Percentiles rank a stretch among this genome's conserved stretches.
Evolutionary conservation across 2,797 vertebrate genomes (phyloP).

Genomic region (Oreonectes daqikongensis): DNA sequence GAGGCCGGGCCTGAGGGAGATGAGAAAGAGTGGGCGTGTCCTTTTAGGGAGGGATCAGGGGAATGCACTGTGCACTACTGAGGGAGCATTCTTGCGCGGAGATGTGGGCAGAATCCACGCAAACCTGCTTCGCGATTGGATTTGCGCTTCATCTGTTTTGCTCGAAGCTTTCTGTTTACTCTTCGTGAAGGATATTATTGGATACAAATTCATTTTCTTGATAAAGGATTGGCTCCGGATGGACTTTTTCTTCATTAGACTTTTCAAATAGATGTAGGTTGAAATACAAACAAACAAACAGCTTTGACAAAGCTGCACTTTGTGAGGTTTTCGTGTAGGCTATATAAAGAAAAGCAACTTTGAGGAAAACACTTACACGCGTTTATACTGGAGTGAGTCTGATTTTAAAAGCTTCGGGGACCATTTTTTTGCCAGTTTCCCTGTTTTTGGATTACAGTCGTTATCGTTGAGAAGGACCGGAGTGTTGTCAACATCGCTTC

Average conservation of each 20-base stretch:
- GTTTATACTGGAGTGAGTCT: slow-evolving; percentile 10
- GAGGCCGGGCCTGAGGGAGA: slow-evolving; percentile 64
- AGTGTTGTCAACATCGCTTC: neutral
- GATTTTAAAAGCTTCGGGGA: slow-evolving; percentile 15
- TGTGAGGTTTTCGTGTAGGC: slow-evolving; percentile 13
- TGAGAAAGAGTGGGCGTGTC: slow-evolving; percentile 43
- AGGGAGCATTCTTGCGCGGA: slow-evolving; percentile 46
- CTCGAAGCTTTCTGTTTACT: neutral
- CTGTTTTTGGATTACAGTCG: slow-evolving; percentile 49
- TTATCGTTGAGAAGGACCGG: neutral
- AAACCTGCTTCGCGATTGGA: slow-evolving; percentile 24
- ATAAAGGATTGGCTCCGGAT: slow-evolving; percentile 25
- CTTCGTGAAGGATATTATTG: slow-evolving; percentile 39
- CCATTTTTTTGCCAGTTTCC: slow-evolving; percentile 13
- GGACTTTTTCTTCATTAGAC: neutral
- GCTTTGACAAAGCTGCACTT: slow-evolving; percentile 3
- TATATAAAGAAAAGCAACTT: slow-evolving; percentile 21
- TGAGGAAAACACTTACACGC: slow-evolving; percentile 15
- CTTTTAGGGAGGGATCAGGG: slow-evolving; percentile 23
- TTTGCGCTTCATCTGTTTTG: slow-evolving; percentile 17
- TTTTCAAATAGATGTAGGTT: neutral
- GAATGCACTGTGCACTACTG: slow-evolving; percentile 34
- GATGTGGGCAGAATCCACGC: neutral
- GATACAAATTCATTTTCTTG: slow-evolving; percentile 29
- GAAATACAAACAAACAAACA: slow-evolving; percentile 21